These are phyloP conservation scores for Fregetta grallaria DNA, from an alignment of 2,113 vertebrate genomes.

Conservation along the genomic window DNA sequence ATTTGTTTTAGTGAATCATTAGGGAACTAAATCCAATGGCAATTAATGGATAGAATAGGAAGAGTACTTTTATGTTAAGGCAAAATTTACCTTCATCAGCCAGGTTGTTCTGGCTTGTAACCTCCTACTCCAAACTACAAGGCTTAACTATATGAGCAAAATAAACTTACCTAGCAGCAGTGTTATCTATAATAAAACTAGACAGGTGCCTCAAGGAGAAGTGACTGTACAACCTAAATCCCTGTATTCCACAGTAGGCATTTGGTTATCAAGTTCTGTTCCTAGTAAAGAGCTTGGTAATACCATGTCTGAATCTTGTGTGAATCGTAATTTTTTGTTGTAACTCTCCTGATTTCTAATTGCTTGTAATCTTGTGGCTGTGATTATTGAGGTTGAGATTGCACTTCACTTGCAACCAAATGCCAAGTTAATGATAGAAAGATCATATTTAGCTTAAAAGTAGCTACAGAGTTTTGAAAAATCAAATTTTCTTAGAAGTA, in stretches of 20 bases:
- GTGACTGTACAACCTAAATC: neutral
- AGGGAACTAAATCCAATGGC: neutral
- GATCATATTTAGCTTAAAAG: neutral
- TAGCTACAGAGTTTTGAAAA: neutral
- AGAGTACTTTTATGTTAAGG: neutral
- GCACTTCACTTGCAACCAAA: neutral
- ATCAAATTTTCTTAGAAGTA: neutral
- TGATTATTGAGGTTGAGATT: neutral
- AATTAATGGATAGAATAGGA: neutral
- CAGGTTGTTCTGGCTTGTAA: neutral
- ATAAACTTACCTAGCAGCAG: neutral
- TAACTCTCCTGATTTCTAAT: neutral
- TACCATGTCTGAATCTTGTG: neutral
- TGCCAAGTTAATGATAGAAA: neutral
- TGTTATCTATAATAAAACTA: neutral
- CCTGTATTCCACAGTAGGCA: neutral
- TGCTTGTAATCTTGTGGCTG: neutral
- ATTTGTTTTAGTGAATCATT: neutral
- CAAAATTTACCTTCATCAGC: neutral
- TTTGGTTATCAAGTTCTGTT: neutral
- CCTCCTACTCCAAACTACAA: neutral
- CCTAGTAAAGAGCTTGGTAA: neutral
- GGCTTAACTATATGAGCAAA: neutral
- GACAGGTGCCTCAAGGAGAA: neutral
- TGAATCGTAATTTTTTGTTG: neutral